These are phyloP conservation scores for Spheniscus humboldti DNA, from an alignment of 2,797 vertebrate species.

Conservation along the genomic window DNA sequence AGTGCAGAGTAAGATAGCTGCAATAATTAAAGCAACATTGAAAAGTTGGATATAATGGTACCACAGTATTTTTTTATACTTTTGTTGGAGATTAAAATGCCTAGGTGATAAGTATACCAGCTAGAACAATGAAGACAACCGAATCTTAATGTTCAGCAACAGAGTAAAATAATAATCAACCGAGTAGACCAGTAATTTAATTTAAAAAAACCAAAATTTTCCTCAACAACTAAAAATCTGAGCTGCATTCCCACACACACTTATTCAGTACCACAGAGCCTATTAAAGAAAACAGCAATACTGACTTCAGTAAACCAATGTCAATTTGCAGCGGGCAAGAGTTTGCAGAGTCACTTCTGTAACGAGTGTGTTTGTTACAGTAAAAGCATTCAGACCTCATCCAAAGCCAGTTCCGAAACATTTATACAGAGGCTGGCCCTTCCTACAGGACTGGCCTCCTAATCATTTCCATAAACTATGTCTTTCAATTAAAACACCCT, in stretches of 20 bases:
- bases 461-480: background rate
- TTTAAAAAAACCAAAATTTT: background rate
- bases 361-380: fast-evolving
- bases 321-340: background rate
- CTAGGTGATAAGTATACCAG: background rate
- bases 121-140: background rate
- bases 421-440: background rate
- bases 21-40: background rate
- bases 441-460: background rate
- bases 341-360: background rate
- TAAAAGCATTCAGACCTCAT: background rate
- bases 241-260: background rate
- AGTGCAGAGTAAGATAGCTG: background rate
- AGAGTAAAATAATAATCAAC: background rate
- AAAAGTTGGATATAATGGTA: background rate
- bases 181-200: background rate
- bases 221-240: background rate
- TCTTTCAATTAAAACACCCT: background rate
- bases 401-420: background rate
- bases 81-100: background rate
- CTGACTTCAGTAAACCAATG: background rate
- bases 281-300: background rate
- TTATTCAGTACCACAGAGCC: background rate
- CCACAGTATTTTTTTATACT: background rate
- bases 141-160: background rate